These are phyloP conservation scores for Lamprotornis superbus DNA, from an alignment of 2,113 vertebrate genomes.

Conservation along the genomic window DNA sequence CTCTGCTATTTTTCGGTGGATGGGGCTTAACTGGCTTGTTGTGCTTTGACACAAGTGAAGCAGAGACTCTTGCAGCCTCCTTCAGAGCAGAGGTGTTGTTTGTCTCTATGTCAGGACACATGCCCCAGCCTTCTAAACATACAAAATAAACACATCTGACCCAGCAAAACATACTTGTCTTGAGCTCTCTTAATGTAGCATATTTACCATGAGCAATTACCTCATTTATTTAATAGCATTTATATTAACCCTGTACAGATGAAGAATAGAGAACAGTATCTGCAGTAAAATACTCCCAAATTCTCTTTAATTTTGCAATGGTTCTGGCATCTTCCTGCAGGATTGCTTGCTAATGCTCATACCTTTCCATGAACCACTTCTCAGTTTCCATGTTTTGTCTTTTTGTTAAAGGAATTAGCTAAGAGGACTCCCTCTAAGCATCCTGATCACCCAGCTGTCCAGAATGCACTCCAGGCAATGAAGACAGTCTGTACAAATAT, in stretches of 20 bases:
- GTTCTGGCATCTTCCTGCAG: neutral
- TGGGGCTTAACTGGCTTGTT: neutral
- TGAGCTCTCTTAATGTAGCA: neutral
- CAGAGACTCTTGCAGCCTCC: neutral
- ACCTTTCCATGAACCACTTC: neutral
- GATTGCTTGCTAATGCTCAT: neutral
- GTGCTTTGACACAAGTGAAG: neutral
- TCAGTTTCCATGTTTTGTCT: neutral
- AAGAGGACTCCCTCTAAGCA: constrained; percentile 96
- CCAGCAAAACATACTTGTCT: neutral
- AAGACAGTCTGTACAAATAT: constrained; percentile 98
- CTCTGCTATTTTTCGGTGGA: neutral
- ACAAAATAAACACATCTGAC: neutral
- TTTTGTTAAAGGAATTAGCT: constrained; percentile 86
- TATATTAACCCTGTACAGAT: neutral
- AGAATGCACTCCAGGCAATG: constrained; percentile 94
- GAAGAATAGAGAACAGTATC: neutral
- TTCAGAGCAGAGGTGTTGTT: neutral
- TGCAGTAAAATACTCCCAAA: neutral
- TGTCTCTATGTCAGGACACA: neutral
- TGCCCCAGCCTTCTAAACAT: neutral
- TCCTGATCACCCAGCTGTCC: constrained; percentile 88
- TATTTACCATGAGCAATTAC: neutral
- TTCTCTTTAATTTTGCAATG: neutral
- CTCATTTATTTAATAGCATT: neutral